phyloP scores from a whole-genome alignment of 2,113 vertebrate species.

The Erythrocercus mccallii region DNA sequence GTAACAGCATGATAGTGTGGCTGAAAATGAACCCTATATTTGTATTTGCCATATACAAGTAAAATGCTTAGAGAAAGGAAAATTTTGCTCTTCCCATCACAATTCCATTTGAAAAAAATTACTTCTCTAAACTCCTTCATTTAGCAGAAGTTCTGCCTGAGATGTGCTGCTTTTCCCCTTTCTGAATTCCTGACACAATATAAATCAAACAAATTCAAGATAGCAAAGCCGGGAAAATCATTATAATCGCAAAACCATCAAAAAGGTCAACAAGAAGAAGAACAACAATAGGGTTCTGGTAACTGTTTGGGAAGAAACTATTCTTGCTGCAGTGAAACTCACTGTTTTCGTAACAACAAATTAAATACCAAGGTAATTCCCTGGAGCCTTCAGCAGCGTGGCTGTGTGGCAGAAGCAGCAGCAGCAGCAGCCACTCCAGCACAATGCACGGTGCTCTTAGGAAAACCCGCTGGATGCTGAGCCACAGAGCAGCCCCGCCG shows the following conservation, averaged over 20 bases:
- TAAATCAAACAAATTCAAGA: constrained; percentile 48
- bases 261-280: constrained; percentile 57
- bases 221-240: constrained; percentile 40
- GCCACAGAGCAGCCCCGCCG: accelerated
- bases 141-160: neutral
- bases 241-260: constrained; percentile 27
- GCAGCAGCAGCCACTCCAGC: neutral
- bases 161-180: neutral
- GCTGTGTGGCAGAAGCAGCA: neutral
- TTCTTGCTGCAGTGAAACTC: constrained; percentile 35
- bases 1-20: neutral
- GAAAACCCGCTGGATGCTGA: neutral
- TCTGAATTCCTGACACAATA: constrained; percentile 19
- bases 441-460: neutral
- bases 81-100: neutral
- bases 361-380: constrained; percentile 51
- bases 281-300: constrained; percentile 66
- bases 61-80: neutral
- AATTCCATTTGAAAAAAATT: neutral
- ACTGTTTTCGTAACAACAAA: constrained; percentile 60
- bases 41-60: neutral
- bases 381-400: neutral
- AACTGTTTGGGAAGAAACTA: constrained; percentile 59
- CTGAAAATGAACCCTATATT: neutral
- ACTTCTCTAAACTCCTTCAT: neutral